phyloP scores from a whole-genome alignment of 2,888 invertebrate species.

The Quadroppia sp. region DNA sequence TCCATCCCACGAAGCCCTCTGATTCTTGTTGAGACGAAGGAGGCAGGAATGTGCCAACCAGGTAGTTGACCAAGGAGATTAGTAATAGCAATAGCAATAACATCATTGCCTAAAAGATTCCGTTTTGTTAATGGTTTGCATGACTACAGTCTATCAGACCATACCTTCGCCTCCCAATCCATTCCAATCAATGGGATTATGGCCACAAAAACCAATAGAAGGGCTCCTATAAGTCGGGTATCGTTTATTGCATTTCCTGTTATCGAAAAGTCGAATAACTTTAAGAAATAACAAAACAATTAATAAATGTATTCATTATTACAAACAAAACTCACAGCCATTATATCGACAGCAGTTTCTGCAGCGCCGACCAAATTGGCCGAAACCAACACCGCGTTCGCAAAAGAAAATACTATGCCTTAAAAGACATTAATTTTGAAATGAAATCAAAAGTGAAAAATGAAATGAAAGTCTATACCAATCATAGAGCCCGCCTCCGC shows the following conservation, averaged over 20 bases:
- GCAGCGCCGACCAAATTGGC: constrained; percentile 59
- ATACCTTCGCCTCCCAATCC: constrained; percentile 40
- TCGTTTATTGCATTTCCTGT: constrained; percentile 19
- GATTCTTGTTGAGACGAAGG: constrained; percentile 50
- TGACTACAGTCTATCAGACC: neutral
- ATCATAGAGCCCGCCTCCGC: constrained; percentile 53
- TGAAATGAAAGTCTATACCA: neutral
- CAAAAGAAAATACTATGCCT: constrained; percentile 56
- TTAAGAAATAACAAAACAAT: neutral
- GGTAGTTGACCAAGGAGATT: constrained; percentile 49
- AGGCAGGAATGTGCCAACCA: constrained; percentile 53
- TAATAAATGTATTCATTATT: too few species aligned
- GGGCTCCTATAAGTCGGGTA: constrained; percentile 13
- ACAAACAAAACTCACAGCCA: constrained; percentile 52
- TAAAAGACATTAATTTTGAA: neutral
- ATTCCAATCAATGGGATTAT: constrained; percentile 40
- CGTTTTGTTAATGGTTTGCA: neutral
- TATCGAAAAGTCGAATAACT: neutral
- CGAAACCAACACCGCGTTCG: constrained; percentile 57
- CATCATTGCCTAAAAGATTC: constrained; percentile 53
- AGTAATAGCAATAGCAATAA: constrained; percentile 51
- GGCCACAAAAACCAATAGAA: constrained; percentile 29
- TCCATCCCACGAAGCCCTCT: constrained; percentile 53
- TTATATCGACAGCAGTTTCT: constrained; percentile 55
- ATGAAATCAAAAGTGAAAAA: neutral